Evolutionary conservation across 1,140 invertebrate species (phyloP), one percentile per base, ranked within the genome.

Genomic region (Brachionus sp.): DNA sequence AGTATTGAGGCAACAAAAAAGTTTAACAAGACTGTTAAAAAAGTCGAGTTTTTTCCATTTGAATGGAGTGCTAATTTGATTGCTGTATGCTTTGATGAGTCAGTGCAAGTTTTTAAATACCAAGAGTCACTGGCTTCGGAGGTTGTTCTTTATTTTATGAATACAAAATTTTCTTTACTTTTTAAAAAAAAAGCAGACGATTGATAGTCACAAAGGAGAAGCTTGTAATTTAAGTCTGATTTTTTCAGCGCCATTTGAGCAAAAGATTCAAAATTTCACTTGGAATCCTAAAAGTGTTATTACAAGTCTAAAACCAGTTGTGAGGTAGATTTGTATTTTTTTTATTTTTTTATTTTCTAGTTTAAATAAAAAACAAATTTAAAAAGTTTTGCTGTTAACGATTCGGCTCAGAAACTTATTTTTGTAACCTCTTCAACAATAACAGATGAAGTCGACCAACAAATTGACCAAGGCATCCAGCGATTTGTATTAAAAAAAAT

Each of bases 41-140:
- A 6, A 46, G 70, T 75, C 3, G 70, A 75, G 12, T 75, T 75
- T 46, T 75, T 75, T 46, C 70, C 70, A 46, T 75, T 75, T 25
- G 70, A 75, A 75, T 75, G 70, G 70, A 46, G 39, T n/a, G 70
- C 70, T 16, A 75, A 75, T 75, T 46, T 75, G 16, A 19, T 75
- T 25, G 39, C 70, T 4, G 70, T 75, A 6, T 44, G 39, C 25
- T 75, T 75, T 46, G 44, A 75, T 13, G 70, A 75, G 13, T 75
- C 70, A 12, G 44, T 75, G 44, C 16, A 46, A 46, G 5, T 75
- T 9, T 46, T 75, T 25, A 75, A 75, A 29, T 75, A 25, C 25
- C 39, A 23, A 9, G 70, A 75, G 25, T 29, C 70, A 23, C 7
- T 46, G 16, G 13, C 39, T 23, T 1, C 19, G 3, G 44, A 75